A percentile compares a stretch with the other conserved stretches of the same genome.
Evolutionary conservation across 2,888 invertebrate genomes (phyloP).

Genomic region (Drosophila mulleri): DNA sequence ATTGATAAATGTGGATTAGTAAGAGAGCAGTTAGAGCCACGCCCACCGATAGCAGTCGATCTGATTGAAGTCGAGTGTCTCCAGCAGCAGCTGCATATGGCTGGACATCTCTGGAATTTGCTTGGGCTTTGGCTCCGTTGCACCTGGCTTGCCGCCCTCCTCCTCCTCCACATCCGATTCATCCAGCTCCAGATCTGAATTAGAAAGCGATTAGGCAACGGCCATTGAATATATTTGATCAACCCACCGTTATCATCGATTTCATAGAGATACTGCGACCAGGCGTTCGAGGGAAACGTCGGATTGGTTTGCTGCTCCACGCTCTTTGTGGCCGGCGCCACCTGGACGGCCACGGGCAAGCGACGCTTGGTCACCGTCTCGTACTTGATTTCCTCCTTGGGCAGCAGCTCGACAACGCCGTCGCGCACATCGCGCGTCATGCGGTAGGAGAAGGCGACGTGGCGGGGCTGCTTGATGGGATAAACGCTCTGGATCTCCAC

Average conservation of each 20-base stretch:
- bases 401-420: slow-evolving; percentile 89
- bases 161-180: slow-evolving; percentile 75
- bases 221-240: neutral
- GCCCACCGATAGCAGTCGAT: slow-evolving; percentile 84
- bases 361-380: slow-evolving; percentile 87
- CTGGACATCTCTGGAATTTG: slow-evolving; percentile 77
- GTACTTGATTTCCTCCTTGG: slow-evolving; percentile 86
- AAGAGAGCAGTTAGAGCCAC: neutral
- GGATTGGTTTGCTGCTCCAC: slow-evolving; percentile 89
- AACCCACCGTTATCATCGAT: slow-evolving; percentile 79
- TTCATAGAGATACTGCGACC: slow-evolving; percentile 88
- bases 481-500: slow-evolving; percentile 89
- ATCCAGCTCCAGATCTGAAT: slow-evolving; percentile 69
- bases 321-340: slow-evolving; percentile 85
- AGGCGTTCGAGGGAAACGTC: slow-evolving; percentile 89
- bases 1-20: neutral
- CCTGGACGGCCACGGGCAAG: slow-evolving; percentile 87
- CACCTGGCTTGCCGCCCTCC: slow-evolving; percentile 35
- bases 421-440: slow-evolving; percentile 87
- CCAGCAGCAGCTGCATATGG: slow-evolving; percentile 80
- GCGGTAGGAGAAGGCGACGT: slow-evolving; percentile 86
- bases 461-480: slow-evolving; percentile 85
- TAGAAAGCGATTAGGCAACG: neutral
- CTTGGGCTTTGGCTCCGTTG: slow-evolving; percentile 47
- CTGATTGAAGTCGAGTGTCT: slow-evolving; percentile 84